Evolutionary conservation across 2,113 vertebrate species (phyloP), one percentile per base, ranked within the genome.

Genomic region (Carettochelys insculpta): DNA sequence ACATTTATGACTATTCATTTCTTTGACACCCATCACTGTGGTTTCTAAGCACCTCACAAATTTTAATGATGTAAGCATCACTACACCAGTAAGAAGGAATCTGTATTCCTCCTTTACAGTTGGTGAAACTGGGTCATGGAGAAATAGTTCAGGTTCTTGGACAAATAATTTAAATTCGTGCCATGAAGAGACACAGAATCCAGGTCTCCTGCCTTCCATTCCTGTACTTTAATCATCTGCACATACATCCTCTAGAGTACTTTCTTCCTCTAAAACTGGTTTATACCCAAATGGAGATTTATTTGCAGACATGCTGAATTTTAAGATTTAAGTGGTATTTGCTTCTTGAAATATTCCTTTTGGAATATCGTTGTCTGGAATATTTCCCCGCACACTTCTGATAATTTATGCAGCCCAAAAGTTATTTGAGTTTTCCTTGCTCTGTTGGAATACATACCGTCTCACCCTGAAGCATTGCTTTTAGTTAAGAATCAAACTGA

Each of bases 331-430:
- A 29, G 88, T 0, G 25, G 53, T 31, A 75, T 31, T 47, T 34
- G 38, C 29, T 51, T 61, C 31, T 58, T 6, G 16, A 8, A 1
- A 2, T 22, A 12, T 50, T 41, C 22, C 31, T 10, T 65, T 9
- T 17, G 1, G 61, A 27, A 41, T n/a, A n/a, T 31, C 19, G 76
- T 48, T 8, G 0, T 24, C 61, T 50, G 25, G 38, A 85, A 41
- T 4, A 54, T 73, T 86, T 77, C n/a, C 4, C 20, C n/a, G 9
- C 29, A 5, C 3, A 2, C 2, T 29, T 34, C 27, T 1, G 0
- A 14, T 1, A 19, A 25, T 2, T 14, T 43, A 87, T 29, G 4
- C 65, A 25, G 50, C 11, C 12, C 25, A 14, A 73, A n/a, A 22
- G 19, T 2, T 8, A 22, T 27, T 34, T 31, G 56, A 41, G 25